A percentile compares a stretch with the other conserved stretches of the same genome.
Conservation (phyloP, 1,140 invertebrate species). For the Drosophila sp. region DNA sequence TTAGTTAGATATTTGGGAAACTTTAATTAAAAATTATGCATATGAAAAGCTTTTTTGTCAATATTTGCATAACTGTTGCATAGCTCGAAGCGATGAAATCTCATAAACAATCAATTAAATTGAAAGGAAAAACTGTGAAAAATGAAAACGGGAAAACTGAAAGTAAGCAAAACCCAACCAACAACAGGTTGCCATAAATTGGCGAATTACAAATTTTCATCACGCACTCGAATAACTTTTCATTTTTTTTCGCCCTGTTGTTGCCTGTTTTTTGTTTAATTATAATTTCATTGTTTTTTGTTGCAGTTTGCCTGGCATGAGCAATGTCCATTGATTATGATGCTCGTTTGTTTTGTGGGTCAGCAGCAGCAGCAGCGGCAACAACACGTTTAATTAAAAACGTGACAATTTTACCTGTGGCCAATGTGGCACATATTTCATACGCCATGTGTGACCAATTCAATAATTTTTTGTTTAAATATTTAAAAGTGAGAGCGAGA, state of each 20-base stretch:
- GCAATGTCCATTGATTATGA: conserved; percentile 51
- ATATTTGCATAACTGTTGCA: not conserved
- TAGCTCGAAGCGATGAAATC: not conserved
- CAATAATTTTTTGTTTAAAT: conserved; percentile 44
- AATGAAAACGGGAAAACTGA: not conserved
- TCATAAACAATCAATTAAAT: conserved; percentile 12
- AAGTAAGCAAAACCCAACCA: conserved; percentile 11
- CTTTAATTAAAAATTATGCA: conserved; percentile 4
- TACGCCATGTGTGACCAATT: conserved; percentile 55
- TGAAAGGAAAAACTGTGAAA: not conserved
- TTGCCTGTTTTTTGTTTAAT: conserved; percentile 33
- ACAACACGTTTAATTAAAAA: conserved; percentile 72
- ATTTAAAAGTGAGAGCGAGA: conserved; percentile 38
- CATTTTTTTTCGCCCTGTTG: conserved; percentile 40
- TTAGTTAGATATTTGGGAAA: not conserved
- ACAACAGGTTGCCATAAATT: conserved; percentile 57
- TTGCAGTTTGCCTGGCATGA: conserved; percentile 32
- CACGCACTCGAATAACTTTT: conserved; percentile 68
- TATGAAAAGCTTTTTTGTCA: not conserved
- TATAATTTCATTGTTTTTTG: conserved; percentile 57
- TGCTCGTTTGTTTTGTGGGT: conserved; percentile 20
- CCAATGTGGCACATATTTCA: conserved; percentile 66
- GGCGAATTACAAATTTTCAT: conserved; percentile 51
- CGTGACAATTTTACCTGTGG: conserved; percentile 78
- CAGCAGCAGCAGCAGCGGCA: conserved; percentile 1